Conservation (phyloP, 2,797 vertebrate species). For the Epinephelus awoara region DNA sequence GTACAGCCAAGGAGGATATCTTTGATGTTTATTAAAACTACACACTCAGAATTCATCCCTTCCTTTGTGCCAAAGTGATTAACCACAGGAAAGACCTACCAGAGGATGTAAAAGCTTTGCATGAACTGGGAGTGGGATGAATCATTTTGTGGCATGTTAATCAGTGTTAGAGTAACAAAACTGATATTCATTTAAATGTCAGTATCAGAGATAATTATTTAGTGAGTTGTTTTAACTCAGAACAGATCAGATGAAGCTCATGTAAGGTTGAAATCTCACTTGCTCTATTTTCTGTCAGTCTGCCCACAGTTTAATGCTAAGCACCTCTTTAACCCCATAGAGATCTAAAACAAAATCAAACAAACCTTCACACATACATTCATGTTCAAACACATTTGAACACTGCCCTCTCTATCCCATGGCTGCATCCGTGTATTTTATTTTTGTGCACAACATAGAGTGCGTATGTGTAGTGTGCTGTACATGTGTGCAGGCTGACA, state of each 20-base stretch:
- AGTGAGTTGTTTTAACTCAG: background rate
- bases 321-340: slow-evolving; percentile 19
- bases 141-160: slow-evolving; percentile 12
- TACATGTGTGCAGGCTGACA: slow-evolving; percentile 28
- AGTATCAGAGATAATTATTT: slow-evolving; percentile 26
- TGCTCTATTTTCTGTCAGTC: background rate
- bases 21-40: background rate
- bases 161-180: background rate
- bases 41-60: slow-evolving; percentile 5
- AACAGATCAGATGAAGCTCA: slow-evolving; percentile 2
- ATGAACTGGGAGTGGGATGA: slow-evolving; percentile 14
- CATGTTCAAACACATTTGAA: slow-evolving; percentile 24
- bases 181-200: slow-evolving; percentile 25
- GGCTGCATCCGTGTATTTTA: slow-evolving; percentile 10
- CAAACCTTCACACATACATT: slow-evolving; percentile 25
- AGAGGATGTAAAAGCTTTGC: slow-evolving; percentile 10
- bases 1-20: background rate
- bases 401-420: slow-evolving; percentile 23
- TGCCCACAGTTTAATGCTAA: slow-evolving; percentile 15
- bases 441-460: background rate
- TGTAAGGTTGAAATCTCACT: slow-evolving; percentile 11
- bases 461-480: slow-evolving; percentile 12
- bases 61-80: background rate
- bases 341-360: slow-evolving; percentile 40
- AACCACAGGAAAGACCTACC: background rate